Base-by-base conservation (phyloP, 2,888 invertebrate genomes). In the Plagodis pulveraria region DNA sequence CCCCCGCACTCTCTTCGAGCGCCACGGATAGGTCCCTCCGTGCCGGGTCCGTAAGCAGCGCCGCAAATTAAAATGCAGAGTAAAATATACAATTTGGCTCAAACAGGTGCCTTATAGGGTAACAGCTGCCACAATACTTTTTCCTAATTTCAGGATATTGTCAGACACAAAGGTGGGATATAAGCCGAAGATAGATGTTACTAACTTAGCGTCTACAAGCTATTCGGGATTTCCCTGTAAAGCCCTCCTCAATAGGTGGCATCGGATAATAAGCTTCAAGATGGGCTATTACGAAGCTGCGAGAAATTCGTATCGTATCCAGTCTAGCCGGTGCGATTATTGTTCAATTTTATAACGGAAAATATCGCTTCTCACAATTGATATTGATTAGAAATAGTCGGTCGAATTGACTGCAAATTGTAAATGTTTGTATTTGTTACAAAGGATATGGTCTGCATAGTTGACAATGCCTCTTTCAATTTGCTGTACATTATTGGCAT, bases 161-260 rank as follows among this genome's bases (percentile, higher is more conserved):
- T 50, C 46, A 40, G 46, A 69, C 74, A 76, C 74, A 76, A 81
- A 80, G 75, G 76, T 76, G 78, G 78, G 80, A 85, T 83, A 83
- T 80, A 81, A 76, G 77, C 73, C 80, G 69, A 74, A 80, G 76
- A 73, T 76, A 82, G 79, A 79, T 78, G 78, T 78, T 85, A 89
- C 86, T 86, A 88, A 83, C 77, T 81, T 81, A 80, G 74, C 77
- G 84, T 81, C 84, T 88, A 86, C 87, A 84, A 87, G 82, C 89
- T 87, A 89, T 88, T 86, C 81, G 86, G 85, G 88, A 91, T 91
- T 89, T 91, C 80, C 87, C 80, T 86, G 83, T 78, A 91, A 91
- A 92, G 91, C 91, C 91, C 84, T 81, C 84, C 87, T 91, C 92
- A 91, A 92, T 91, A 87, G 91, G 87, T 89, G 86, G 89, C 84